Evolutionary conservation across 92 coral and sea anemone genomes (phyloP), one percentile per base, ranked within the genome.

Genomic region (Desmophyllum pertusum): DNA sequence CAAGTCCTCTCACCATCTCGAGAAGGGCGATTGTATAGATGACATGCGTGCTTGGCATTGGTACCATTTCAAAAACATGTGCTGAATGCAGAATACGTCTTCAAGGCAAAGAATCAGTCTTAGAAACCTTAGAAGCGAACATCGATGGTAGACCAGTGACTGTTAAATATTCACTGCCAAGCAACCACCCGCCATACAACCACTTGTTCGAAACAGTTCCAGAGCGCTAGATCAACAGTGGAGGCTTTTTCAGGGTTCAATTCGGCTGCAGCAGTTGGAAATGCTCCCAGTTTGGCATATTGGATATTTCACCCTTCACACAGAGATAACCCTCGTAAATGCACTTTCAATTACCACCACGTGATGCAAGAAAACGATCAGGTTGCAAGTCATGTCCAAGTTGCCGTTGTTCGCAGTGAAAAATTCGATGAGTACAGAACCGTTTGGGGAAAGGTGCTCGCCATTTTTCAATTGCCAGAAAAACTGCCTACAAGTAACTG

Each of bases 221-320:
- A 19, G 38, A 66, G 31, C 31, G 11, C 25, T 6, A 23, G 36
- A 73, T 73, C 77, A 43, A 6, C 2, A 42, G 67, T 39, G 45
- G 69, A 18, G 11, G 27, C 63, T n/a, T 17, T 23, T 55, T 25
- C 19, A 3, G 29, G 29, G 29, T 1, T 55, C 29, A 33, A 57
- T n/a, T 59, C 13, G 33, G 4, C 10, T 43, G 35, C 18, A 45
- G 40, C 74, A 45, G 29, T 31, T 6, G 43, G 13, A 2, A 42
- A 79, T 65, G 13, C 23, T 5, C 43, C 77, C 79, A 53, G 27
- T 1, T 51, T 80, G 76, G 10, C 36, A 30, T 75, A 81, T 71
- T 87, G 86, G 86, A 87, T 87, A 62, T 87, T 87, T 30, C 90
- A 87, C 46, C 90, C 90, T 37, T 87, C 90, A 4, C 90, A 87